These are phyloP conservation scores for Onychorhynchus coronatus DNA, from an alignment of 2,113 vertebrate species.

Conservation along the genomic window DNA sequence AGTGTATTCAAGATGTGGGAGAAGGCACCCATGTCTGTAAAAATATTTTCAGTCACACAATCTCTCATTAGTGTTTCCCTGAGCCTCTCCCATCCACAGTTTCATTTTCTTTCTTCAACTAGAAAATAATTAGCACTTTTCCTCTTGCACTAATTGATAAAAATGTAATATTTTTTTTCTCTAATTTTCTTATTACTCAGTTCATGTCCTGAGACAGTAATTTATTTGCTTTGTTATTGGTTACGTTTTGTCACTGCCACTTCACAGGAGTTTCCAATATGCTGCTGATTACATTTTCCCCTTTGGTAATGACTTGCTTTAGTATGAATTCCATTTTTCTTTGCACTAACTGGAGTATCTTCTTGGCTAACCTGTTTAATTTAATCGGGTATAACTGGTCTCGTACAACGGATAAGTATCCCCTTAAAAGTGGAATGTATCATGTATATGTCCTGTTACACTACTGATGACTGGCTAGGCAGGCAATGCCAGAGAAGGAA, in stretches of 20 bases:
- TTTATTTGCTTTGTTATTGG: background rate
- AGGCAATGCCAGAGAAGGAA: background rate
- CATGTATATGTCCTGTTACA: rapidly evolving
- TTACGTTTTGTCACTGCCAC: background rate
- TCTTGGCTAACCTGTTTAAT: background rate
- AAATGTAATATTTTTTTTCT: background rate
- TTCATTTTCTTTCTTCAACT: background rate
- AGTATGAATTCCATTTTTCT: background rate
- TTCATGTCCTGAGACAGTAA: background rate
- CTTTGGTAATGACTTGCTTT: background rate
- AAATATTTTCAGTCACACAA: background rate
- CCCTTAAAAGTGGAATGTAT: background rate
- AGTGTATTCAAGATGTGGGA: background rate
- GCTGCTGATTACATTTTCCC: background rate
- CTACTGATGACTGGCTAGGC: no score
- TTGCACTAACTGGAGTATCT: background rate
- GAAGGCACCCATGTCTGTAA: background rate
- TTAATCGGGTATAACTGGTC: background rate
- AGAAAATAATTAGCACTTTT: background rate
- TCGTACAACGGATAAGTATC: background rate
- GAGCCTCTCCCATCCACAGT: background rate
- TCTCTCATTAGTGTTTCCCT: background rate
- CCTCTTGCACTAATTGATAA: background rate
- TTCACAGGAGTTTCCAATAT: background rate
- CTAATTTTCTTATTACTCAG: background rate